Conservation (phyloP, 2,797 vertebrate genomes). For the Hydrophis major region DNA sequence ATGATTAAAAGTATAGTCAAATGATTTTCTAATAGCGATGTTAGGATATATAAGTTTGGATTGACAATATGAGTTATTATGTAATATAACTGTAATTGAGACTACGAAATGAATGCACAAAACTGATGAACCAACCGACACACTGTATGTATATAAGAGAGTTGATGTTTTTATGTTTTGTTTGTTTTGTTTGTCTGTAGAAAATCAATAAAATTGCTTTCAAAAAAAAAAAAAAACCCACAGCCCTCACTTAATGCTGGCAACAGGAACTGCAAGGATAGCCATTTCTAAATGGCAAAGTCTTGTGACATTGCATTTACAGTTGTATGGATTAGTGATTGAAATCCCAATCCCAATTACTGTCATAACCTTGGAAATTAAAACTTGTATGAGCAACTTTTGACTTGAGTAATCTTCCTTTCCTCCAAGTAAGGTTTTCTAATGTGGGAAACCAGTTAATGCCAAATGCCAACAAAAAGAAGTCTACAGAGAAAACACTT, state of each 20-base stretch:
- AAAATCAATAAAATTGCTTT: too few relatives aligned
- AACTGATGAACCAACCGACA: too few relatives aligned
- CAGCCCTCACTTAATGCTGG: background rate
- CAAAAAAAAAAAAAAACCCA: background rate
- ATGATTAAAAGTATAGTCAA: too few relatives aligned
- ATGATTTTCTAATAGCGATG: too few relatives aligned
- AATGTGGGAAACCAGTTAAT: background rate
- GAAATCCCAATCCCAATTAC: background rate
- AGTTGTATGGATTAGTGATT: background rate
- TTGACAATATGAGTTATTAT: too few relatives aligned
- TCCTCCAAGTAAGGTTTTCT: background rate
- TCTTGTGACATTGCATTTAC: background rate
- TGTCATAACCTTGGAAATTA: background rate
- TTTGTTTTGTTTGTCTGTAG: too few relatives aligned
- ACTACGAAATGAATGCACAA: too few relatives aligned
- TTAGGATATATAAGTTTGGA: too few relatives aligned
- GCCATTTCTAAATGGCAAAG: background rate
- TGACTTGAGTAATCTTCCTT: background rate
- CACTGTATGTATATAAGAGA: too few relatives aligned
- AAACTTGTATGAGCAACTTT: background rate
- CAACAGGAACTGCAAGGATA: background rate
- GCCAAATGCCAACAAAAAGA: background rate
- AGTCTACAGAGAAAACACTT: background rate
- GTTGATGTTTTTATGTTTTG: too few relatives aligned
- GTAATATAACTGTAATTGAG: too few relatives aligned